Percentiles rank a stretch among this genome's conserved stretches.
These are phyloP conservation scores for Heterotilapia buettikoferi DNA, from an alignment of 2,113 vertebrate genomes.

Conservation along the genomic window DNA sequence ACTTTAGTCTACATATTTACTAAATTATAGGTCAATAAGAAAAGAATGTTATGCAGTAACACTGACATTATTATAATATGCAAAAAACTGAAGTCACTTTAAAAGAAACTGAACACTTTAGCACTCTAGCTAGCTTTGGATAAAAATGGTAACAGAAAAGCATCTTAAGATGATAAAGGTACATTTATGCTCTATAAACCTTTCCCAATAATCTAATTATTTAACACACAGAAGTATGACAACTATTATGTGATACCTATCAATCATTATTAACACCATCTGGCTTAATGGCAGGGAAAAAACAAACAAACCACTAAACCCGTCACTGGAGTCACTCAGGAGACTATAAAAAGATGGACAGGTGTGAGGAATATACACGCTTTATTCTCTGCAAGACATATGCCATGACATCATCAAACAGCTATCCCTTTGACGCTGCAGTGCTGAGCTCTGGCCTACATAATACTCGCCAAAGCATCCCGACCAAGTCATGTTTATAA, in stretches of 20 bases:
- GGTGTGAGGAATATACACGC: neutral
- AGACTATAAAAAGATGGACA: neutral
- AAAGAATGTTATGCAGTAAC: neutral
- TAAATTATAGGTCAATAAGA: neutral
- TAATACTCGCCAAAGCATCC: neutral
- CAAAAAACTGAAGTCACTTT: neutral
- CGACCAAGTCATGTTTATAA: neutral
- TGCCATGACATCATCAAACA: constrained; percentile 39
- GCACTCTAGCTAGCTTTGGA: neutral
- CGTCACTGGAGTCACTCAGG: neutral
- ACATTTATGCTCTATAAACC: neutral
- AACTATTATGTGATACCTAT: neutral
- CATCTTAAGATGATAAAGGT: neutral
- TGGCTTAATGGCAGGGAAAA: neutral
- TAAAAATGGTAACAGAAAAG: neutral
- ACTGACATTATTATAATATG: neutral
- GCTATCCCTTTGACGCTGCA: constrained; percentile 5
- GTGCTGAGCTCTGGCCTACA: neutral
- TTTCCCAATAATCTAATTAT: neutral
- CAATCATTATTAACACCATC: neutral
- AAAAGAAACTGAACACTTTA: neutral
- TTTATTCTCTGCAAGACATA: neutral
- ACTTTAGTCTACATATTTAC: neutral
- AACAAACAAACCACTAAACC: neutral
- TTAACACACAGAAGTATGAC: neutral